Evolutionary conservation across 2,113 vertebrate genomes (phyloP).

Genomic region (Lanius ludovicianus): DNA sequence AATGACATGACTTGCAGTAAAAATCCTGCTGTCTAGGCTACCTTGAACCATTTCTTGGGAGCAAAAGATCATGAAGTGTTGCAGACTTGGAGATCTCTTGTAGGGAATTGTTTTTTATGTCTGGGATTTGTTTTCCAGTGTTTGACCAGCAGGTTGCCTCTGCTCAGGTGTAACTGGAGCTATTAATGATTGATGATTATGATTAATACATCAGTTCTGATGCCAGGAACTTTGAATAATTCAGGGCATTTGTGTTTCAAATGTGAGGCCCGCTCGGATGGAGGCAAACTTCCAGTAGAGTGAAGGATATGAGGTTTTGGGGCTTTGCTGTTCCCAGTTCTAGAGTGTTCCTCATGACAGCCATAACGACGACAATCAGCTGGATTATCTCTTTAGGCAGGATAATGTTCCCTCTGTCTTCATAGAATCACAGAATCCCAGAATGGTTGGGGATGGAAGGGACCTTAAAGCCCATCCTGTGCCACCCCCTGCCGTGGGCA

Average conservation of each 20-base stretch:
- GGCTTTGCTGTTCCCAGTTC: background rate
- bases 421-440: background rate
- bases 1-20: background rate
- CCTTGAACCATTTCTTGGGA: background rate
- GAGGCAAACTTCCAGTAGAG: fast-evolving
- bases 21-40: background rate
- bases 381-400: background rate
- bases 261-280: background rate
- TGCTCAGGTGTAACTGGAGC: background rate
- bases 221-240: background rate
- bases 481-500: background rate
- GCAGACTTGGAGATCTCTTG: background rate
- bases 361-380: background rate
- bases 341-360: background rate
- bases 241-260: background rate
- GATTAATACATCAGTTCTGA: background rate
- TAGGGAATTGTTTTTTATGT: background rate
- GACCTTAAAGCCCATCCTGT: background rate
- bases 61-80: background rate
- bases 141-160: fast-evolving
- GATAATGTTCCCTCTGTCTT: background rate
- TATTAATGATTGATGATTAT: background rate
- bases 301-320: background rate
- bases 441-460: background rate
- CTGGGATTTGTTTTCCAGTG: background rate